Conservation (phyloP, 2,797 vertebrate species). For the Microctenopoma lineatum region DNA sequence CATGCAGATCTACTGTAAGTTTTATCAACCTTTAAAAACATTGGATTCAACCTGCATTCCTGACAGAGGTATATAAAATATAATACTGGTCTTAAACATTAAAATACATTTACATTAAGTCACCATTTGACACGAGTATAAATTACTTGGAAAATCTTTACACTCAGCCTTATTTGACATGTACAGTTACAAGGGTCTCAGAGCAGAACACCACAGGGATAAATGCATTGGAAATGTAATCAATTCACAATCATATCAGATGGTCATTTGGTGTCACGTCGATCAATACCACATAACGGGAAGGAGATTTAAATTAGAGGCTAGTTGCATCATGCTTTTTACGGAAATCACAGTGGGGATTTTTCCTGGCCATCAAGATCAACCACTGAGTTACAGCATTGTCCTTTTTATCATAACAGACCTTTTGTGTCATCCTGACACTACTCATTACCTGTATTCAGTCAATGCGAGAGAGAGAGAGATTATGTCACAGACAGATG, state of each 20-base stretch:
- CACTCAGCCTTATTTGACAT: conserved; percentile 66
- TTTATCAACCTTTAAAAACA: conserved; percentile 64
- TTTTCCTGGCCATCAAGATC: conserved; percentile 11
- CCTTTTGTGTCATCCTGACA: conserved; percentile 23
- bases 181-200: conserved; percentile 52
- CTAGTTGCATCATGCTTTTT: conserved; percentile 12
- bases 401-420: conserved; percentile 13
- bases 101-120: conserved; percentile 75
- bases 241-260: conserved; percentile 64
- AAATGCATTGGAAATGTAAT: conserved; percentile 66
- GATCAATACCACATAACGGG: conserved; percentile 51
- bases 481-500: not conserved
- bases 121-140: conserved; percentile 75
- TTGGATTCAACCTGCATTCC: conserved; percentile 52
- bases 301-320: conserved; percentile 34
- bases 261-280: conserved; percentile 62
- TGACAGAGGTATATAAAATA: conserved; percentile 64
- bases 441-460: conserved; percentile 37
- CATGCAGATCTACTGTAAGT: conserved; percentile 69
- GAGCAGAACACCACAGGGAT: conserved; percentile 54
- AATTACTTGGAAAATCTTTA: conserved; percentile 59
- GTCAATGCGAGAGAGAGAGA: conserved; percentile 42
- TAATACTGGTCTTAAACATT: conserved; percentile 76
- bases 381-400: conserved; percentile 18
- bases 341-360: conserved; percentile 18